Evolutionary conservation across 2,797 vertebrate species (phyloP).

Genomic region (Siniperca obscura): DNA sequence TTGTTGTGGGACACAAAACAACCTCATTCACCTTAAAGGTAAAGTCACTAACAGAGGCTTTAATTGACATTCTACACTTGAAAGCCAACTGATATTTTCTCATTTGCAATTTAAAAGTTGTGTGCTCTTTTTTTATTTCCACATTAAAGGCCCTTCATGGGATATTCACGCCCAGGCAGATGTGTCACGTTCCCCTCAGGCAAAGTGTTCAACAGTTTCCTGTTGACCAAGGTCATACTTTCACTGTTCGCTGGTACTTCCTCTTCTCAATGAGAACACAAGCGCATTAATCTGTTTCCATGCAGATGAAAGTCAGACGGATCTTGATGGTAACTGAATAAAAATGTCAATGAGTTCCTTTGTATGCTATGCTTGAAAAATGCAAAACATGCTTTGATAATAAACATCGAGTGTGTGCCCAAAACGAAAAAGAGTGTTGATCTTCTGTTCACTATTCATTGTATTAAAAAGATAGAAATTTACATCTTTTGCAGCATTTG

Average conservation of each 20-base stretch:
- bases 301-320: conserved; percentile 18
- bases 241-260: conserved; percentile 47
- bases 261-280: conserved; percentile 41
- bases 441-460: not conserved
- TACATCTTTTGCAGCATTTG: not conserved
- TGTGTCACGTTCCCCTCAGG: conserved; percentile 57
- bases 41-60: conserved; percentile 51
- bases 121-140: conserved; percentile 52
- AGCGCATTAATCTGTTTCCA: conserved; percentile 38
- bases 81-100: conserved; percentile 54
- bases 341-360: not conserved
- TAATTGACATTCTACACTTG: conserved; percentile 55
- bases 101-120: conserved; percentile 69
- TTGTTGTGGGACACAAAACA: conserved; percentile 39
- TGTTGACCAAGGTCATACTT: conserved; percentile 69
- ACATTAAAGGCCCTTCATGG: conserved; percentile 68
- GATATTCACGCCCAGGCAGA: conserved; percentile 65
- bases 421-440: not conserved
- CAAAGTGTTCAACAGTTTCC: conserved; percentile 64
- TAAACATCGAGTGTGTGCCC: not conserved
- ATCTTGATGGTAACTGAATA: not conserved
- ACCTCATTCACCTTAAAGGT: conserved; percentile 29
- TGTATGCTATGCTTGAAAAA: not conserved
- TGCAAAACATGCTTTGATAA: not conserved
- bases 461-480: not conserved